phyloP scores from a whole-genome alignment of 2,113 vertebrate genomes.

The Carettochelys insculpta region DNA sequence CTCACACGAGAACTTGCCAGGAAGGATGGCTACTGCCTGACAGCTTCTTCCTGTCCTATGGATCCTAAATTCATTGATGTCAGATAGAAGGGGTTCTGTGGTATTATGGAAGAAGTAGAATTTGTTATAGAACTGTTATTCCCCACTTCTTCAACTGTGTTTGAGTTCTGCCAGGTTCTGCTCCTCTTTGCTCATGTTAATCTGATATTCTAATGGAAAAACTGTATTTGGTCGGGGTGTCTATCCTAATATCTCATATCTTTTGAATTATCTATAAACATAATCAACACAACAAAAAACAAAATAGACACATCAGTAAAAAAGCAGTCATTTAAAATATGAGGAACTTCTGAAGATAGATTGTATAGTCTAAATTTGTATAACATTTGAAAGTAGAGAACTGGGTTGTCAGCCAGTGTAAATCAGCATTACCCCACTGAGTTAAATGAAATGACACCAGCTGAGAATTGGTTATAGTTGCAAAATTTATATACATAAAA shows the following conservation, averaged over 20 bases:
- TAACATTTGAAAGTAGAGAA: not conserved
- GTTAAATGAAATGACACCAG: not conserved
- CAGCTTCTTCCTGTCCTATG: not conserved
- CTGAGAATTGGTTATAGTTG: not conserved
- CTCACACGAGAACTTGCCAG: not conserved
- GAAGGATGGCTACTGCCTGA: not conserved
- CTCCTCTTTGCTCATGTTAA: not conserved
- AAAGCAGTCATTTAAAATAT: not conserved
- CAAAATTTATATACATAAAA: no score
- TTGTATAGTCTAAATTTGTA: not conserved
- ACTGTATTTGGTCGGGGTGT: not conserved
- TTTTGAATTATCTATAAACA: not conserved
- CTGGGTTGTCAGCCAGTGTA: not conserved
- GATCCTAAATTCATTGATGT: not conserved
- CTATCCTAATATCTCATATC: not conserved
- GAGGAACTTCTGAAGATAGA: not conserved
- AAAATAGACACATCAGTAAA: not conserved
- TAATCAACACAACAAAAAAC: not conserved
- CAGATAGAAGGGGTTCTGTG: not conserved
- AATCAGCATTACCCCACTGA: not conserved
- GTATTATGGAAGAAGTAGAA: not conserved
- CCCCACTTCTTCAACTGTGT: not conserved
- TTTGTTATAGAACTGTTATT: not conserved
- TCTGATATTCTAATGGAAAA: not conserved
- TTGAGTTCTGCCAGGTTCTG: not conserved